Evolutionary conservation across 2,797 vertebrate genomes (phyloP).

Genomic region (Chelonia mydas): DNA sequence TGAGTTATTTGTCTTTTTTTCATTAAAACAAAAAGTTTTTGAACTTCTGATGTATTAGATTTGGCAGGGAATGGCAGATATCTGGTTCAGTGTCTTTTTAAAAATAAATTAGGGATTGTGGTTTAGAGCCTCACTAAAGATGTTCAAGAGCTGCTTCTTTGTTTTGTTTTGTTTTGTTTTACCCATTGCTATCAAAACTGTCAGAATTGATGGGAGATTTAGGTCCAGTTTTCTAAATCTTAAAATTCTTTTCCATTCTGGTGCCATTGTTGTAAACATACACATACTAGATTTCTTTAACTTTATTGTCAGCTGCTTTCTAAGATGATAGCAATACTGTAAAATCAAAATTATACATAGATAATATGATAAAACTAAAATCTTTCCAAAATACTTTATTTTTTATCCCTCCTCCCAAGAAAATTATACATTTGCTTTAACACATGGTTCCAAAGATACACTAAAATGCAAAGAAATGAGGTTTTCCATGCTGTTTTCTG

Average conservation of each 20-base stretch:
- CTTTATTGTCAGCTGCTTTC: not conserved
- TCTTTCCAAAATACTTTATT: not conserved
- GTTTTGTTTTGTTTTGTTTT: not conserved
- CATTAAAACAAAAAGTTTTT: no score
- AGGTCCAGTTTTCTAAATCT: not conserved
- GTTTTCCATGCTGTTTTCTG: not conserved
- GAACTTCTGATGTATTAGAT: not conserved
- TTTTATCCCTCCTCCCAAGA: not conserved
- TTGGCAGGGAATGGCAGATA: not conserved
- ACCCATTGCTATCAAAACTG: not conserved
- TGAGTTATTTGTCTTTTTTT: no score
- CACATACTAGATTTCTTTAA: not conserved
- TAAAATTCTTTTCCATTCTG: not conserved
- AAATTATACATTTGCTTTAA: not conserved
- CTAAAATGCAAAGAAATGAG: not conserved
- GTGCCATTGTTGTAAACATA: not conserved
- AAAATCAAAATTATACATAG: not conserved
- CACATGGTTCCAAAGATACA: not conserved
- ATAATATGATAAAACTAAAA: not conserved
- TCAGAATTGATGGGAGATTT: not conserved
- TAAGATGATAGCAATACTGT: not conserved
- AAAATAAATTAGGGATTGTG: not conserved
- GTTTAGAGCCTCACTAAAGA: not conserved
- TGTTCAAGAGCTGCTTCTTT: not conserved
- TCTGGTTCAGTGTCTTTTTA: not conserved